phyloP scores from a whole-genome alignment of 1,140 invertebrate genomes.

The Calosoma granatense region DNA sequence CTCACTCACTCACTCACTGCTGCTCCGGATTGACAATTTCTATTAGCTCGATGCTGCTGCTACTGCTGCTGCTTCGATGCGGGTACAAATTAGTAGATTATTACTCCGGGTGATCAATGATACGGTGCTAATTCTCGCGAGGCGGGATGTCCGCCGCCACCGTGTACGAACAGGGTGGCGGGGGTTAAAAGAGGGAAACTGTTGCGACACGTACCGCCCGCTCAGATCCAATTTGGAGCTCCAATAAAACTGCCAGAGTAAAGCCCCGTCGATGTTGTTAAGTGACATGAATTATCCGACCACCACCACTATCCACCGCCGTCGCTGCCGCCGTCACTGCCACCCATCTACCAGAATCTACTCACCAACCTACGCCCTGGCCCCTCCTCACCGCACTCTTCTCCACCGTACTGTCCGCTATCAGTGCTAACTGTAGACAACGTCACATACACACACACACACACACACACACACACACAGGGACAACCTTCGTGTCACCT shows the following conservation, averaged over 20 bases:
- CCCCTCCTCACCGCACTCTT: background rate
- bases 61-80: no score
- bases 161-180: no score
- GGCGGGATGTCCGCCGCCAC: background rate
- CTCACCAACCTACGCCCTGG: slow-evolving; percentile 1
- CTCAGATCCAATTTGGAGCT: slow-evolving; percentile 32
- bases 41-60: no score
- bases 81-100: slow-evolving; percentile 33
- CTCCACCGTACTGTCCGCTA: background rate
- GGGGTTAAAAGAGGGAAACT: no score
- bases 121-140: slow-evolving; percentile 28
- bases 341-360: background rate
- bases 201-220: slow-evolving; percentile 23
- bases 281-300: slow-evolving; percentile 34
- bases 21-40: slow-evolving; percentile 31
- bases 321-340: no score
- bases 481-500: background rate
- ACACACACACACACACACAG: background rate
- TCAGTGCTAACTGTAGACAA: no score
- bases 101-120: slow-evolving; percentile 31
- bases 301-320: background rate
- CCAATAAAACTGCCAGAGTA: slow-evolving; percentile 35
- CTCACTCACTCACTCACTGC: slow-evolving; percentile 3
- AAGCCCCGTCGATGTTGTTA: slow-evolving; percentile 33
- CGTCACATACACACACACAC: no score